Evolutionary conservation across 2,888 invertebrate species (phyloP).

Genomic region (Tenthredo amoena): DNA sequence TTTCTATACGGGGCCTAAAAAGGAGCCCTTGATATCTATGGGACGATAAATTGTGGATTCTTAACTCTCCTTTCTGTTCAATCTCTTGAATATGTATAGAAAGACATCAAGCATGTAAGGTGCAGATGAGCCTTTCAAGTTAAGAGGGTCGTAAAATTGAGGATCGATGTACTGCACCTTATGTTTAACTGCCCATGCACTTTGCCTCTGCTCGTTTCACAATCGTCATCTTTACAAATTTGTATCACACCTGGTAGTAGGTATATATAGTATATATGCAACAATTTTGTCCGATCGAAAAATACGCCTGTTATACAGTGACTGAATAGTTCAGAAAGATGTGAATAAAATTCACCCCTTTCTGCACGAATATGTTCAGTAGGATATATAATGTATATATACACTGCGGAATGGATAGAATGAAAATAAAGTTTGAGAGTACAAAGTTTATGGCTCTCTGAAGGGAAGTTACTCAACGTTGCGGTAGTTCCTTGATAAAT

Average conservation of each 20-base stretch:
- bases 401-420: neutral
- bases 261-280: too few relatives aligned
- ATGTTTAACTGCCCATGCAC: neutral
- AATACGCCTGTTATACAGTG: neutral
- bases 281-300: neutral
- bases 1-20: neutral
- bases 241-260: neutral
- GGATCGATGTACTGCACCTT: slow-evolving; percentile 1
- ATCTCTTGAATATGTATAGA: neutral
- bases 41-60: neutral
- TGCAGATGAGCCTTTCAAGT: slow-evolving; percentile 2
- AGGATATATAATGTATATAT: neutral
- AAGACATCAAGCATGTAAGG: neutral
- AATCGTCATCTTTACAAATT: neutral
- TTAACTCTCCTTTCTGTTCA: neutral
- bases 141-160: slow-evolving; percentile 20
- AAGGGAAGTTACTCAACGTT: neutral
- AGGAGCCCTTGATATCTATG: neutral
- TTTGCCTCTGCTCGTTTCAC: neutral
- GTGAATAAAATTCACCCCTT: slow-evolving; percentile 2
- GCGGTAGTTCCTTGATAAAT: slow-evolving; percentile 36
- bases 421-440: slow-evolving; percentile 10
- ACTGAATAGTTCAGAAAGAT: neutral
- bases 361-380: neutral
- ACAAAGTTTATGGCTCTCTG: slow-evolving; percentile 20